These are phyloP conservation scores for Ceratotherium simum DNA, from an alignment of 2,113 vertebrate genomes.

Conservation along the genomic window DNA sequence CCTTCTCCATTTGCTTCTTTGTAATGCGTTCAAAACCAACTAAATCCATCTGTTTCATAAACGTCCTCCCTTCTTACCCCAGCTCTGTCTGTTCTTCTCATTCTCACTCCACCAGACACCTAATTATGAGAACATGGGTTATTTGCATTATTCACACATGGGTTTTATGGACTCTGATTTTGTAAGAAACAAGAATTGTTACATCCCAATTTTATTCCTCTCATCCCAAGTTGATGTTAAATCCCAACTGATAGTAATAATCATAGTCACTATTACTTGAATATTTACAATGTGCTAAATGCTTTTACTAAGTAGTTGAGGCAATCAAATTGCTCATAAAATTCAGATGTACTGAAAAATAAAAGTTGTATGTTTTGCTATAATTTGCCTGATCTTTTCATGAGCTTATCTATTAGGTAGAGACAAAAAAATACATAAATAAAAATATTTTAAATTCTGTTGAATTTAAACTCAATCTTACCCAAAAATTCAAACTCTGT, in stretches of 20 bases:
- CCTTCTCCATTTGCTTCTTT: not conserved
- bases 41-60: not conserved
- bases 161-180: not conserved
- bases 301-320: not conserved
- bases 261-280: not conserved
- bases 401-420: not conserved
- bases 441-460: not conserved
- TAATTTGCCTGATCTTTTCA: not conserved
- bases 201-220: not conserved
- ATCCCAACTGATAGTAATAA: not conserved
- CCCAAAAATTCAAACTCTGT: not conserved
- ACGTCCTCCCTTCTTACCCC: not conserved
- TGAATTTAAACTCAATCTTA: not conserved
- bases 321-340: not conserved
- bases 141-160: not conserved
- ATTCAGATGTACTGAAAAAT: not conserved
- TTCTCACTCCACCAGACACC: not conserved
- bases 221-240: not conserved
- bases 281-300: not conserved
- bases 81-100: not conserved
- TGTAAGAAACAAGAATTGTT: not conserved
- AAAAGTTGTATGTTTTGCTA: not conserved
- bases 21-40: not conserved
- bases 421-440: not conserved
- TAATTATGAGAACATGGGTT: not conserved